Evolutionary conservation across 2,888 invertebrate species (phyloP).

Genomic region (Lithophane leautieri): DNA sequence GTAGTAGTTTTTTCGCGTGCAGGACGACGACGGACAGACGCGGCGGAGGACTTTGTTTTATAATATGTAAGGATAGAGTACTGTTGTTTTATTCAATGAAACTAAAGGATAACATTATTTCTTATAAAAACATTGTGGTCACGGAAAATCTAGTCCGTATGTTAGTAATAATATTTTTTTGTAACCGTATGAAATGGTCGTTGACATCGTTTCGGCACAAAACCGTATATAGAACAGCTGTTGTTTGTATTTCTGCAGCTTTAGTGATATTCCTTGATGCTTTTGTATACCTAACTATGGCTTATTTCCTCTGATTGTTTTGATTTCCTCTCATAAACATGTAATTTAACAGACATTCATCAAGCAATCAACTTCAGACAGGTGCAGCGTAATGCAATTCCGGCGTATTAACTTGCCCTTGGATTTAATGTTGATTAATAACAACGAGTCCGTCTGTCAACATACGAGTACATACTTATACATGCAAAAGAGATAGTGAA

Average conservation of each 20-base stretch:
- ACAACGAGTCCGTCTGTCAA: not conserved
- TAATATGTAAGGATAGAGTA: no score
- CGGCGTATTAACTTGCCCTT: not conserved
- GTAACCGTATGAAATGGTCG: not conserved
- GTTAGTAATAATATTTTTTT: not conserved
- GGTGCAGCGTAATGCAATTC: conserved; percentile 14
- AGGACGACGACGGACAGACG: no score
- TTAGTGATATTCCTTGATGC: not conserved
- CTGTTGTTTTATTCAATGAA: conserved; percentile 4
- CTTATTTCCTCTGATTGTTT: no score
- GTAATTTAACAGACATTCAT: conserved; percentile 10
- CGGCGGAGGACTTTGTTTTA: no score
- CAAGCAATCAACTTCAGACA: conserved; percentile 14
- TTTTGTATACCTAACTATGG: no score
- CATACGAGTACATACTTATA: not conserved
- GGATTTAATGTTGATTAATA: conserved; percentile 1
- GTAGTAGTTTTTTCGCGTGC: no score
- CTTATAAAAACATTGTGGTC: conserved; percentile 7
- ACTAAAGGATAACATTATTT: not conserved
- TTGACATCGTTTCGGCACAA: not conserved
- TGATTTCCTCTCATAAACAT: not conserved
- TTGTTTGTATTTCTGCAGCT: not conserved
- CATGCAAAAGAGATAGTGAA: not conserved
- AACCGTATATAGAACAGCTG: not conserved
- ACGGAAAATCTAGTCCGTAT: not conserved